Conservation (phyloP, 2,888 invertebrate genomes). For the Rotaria macrura region DNA sequence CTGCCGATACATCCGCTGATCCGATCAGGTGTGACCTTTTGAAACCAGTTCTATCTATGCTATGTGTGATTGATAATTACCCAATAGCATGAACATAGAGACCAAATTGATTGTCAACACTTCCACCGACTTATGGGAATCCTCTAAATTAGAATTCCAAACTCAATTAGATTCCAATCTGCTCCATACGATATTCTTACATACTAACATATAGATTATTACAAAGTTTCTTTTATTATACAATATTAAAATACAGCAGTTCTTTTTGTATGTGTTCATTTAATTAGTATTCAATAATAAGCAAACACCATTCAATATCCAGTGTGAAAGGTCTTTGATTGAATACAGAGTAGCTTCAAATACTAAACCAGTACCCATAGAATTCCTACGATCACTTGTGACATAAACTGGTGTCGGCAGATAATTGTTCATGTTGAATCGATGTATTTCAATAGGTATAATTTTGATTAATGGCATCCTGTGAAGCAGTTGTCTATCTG, state of each 20-base stretch:
- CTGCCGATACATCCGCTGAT: no score
- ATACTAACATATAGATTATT: no score
- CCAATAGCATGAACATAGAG: no score
- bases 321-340: constrained; percentile 70
- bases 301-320: constrained; percentile 80
- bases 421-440: constrained; percentile 71
- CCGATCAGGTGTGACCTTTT: no score
- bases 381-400: constrained; percentile 71
- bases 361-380: constrained; percentile 79
- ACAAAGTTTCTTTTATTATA: no score
- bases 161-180: no score
- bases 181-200: no score
- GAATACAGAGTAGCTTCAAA: constrained; percentile 78
- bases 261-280: constrained; percentile 26
- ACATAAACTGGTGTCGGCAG: constrained; percentile 77
- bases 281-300: constrained; percentile 70
- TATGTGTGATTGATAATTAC: no score
- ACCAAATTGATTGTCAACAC: no score
- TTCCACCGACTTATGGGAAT: no score
- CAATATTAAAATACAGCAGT: constrained; percentile 45
- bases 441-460: constrained; percentile 70
- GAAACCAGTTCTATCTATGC: no score
- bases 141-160: no score
- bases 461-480: constrained; percentile 72
- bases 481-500: constrained; percentile 72